Evolutionary conservation across 1,140 invertebrate species (phyloP), one percentile per base, ranked within the genome.

Genomic region (Solenopsis fugax): DNA sequence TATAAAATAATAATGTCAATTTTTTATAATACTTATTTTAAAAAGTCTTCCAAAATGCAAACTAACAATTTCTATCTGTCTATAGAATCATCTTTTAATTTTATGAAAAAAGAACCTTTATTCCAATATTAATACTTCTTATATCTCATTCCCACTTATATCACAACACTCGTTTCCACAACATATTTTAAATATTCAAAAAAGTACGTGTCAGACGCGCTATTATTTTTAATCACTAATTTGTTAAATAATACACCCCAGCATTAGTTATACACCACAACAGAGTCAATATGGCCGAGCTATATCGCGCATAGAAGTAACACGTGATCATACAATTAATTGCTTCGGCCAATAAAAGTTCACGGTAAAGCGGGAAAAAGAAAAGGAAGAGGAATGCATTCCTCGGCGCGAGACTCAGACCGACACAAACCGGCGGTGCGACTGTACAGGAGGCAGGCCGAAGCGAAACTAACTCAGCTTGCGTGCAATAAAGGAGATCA

Each of bases 401-500:
- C 64, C 64, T n/a, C 67, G 50, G 29, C 41, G 29, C 78, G 54
- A 85, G 58, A 52, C 71, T 21, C 29, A 76, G 21, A 48, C 52
- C 56, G 78, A 45, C 56, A 85, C 65, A 67, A 7, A 41, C 41
- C 41, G 41, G 50, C 62, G 88, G 77, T 87, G 81, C 87, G 88
- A 92, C 92, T 93, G 91, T 85, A 86, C 92, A 60, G 76, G 50
- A 77, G 80, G 92, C 91, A 90, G 87, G 90, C 88, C 93, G 85
- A 64, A 64, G 77, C 73, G 86, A 89, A 92, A 95, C 94, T 94
- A 93, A 93, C 92, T 90, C 85, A 90, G 93, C 89, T 90, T 89
- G 91, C 91, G 86, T 88, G 92, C 93, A 93, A 95, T 94, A 94
- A 95, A 95, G 94, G 94, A 94, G 93, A 95, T 95, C 92, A 94